Evolutionary conservation across 2,888 invertebrate species (phyloP).

Genomic region (Eutolmus rufibarbis): DNA sequence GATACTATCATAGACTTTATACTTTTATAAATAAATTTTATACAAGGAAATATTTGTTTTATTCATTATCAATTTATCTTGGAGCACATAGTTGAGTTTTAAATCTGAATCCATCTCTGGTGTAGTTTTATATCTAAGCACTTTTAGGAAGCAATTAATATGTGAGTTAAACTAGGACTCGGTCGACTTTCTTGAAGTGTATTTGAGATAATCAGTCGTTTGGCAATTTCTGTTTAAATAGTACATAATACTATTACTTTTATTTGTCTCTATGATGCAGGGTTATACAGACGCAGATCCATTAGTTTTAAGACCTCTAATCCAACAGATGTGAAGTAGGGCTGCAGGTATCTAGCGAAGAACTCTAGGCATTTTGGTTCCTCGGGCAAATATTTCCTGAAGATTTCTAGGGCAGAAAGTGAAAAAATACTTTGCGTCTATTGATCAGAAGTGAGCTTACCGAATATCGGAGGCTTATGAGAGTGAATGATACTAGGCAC

Average conservation of each 20-base stretch:
- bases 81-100: no score
- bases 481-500: slow-evolving; percentile 93
- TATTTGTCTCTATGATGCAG: neutral
- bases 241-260: neutral
- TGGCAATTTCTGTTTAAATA: no score
- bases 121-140: no score
- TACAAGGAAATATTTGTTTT: neutral
- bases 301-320: slow-evolving; percentile 86
- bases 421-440: neutral
- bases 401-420: slow-evolving; percentile 66
- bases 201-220: no score
- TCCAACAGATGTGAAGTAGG: slow-evolving; percentile 85
- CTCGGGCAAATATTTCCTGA: slow-evolving; percentile 67
- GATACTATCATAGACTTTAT: neutral
- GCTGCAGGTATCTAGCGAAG: slow-evolving; percentile 89
- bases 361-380: slow-evolving; percentile 79
- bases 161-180: no score
- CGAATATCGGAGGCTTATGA: slow-evolving; percentile 88
- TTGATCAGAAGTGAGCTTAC: slow-evolving; percentile 61
- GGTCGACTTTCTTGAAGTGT: no score
- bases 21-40: neutral
- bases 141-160: no score
- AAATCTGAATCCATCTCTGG: no score
- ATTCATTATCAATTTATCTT: neutral
- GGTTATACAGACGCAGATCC: slow-evolving; percentile 63